Evolutionary conservation across 2,888 invertebrate species (phyloP).

Genomic region (Nomada ferruginata): DNA sequence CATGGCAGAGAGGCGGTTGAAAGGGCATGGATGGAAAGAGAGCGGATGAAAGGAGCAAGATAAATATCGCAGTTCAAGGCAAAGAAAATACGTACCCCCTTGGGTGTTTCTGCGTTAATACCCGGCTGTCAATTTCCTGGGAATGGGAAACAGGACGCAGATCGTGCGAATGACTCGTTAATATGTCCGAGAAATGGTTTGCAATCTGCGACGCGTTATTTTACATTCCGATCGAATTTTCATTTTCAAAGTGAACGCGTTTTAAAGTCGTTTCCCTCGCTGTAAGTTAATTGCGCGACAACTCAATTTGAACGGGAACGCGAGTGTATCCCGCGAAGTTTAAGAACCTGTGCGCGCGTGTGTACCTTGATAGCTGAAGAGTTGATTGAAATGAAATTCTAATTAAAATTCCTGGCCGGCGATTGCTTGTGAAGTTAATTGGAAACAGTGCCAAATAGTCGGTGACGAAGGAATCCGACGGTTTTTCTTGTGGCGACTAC

Average conservation of each 20-base stretch:
- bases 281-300: background rate
- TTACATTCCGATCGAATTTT: background rate
- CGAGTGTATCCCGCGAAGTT: background rate
- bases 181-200: background rate
- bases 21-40: background rate
- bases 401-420: slow-evolving; percentile 9
- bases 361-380: background rate
- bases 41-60: background rate
- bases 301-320: background rate
- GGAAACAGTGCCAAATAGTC: background rate
- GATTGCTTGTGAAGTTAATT: background rate
- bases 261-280: no score
- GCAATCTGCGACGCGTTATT: background rate
- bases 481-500: background rate
- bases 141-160: no score
- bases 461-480: background rate
- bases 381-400: slow-evolving; percentile 26
- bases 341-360: background rate
- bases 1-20: background rate
- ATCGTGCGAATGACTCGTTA: background rate
- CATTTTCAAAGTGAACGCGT: background rate
- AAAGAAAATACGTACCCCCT: background rate
- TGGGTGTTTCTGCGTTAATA: background rate
- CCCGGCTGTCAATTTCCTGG: background rate
- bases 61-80: slow-evolving; percentile 9